Percentiles rank a stretch among this genome's conserved stretches.
phyloP scores from a whole-genome alignment of 2,888 invertebrate genomes.

The Cephonodes hylas region DNA sequence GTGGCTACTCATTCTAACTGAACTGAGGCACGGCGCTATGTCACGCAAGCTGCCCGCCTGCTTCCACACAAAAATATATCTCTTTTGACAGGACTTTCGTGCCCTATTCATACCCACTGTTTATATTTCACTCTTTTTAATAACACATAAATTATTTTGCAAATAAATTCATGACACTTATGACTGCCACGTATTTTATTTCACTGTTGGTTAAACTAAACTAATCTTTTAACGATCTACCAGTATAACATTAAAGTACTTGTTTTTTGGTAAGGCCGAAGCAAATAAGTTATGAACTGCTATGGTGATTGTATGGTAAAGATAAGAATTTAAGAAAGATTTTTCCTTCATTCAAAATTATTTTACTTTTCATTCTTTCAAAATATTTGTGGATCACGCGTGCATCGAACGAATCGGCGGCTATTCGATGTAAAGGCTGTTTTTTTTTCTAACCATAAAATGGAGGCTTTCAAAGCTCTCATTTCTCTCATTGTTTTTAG shows the following conservation, averaged over 20 bases:
- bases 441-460: no score
- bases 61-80: conserved; percentile 11
- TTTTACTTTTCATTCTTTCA: no score
- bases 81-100: conserved; percentile 6
- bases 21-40: conserved; percentile 56
- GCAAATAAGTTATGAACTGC: no score
- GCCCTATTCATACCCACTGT: neutral
- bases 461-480: no score
- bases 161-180: neutral
- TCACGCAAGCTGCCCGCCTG: conserved; percentile 59
- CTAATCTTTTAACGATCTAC: neutral
- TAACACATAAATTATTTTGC: neutral
- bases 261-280: no score
- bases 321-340: no score
- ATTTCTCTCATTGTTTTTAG: no score
- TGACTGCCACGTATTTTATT: neutral
- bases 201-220: neutral
- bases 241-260: no score
- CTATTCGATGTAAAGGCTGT: no score
- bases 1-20: conserved; percentile 65
- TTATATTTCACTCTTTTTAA: neutral
- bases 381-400: neutral
- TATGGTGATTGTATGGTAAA: no score
- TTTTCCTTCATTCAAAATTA: no score
- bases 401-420: neutral